A percentile compares a stretch with the other conserved stretches of the same genome.
phyloP scores from a whole-genome alignment of 1,140 invertebrate genomes.

The Bombus ignitus region DNA sequence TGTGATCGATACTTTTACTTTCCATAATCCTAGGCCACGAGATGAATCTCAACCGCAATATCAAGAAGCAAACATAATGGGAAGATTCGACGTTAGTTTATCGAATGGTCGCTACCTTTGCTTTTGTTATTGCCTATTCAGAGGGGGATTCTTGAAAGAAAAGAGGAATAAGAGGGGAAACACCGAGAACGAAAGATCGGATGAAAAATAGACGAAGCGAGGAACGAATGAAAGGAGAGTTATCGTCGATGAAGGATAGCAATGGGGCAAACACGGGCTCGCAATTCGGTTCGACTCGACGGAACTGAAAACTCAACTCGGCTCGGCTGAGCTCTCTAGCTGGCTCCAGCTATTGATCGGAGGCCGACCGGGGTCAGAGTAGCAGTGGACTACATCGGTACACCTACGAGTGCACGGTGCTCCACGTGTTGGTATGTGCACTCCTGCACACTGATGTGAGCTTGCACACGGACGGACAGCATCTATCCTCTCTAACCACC shows the following conservation, averaged over 20 bases:
- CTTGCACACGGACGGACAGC: slow-evolving; percentile 53
- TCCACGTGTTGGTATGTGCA: slow-evolving; percentile 62
- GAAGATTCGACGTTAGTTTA: not conserved
- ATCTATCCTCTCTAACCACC: slow-evolving; percentile 61
- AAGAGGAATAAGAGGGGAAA: not conserved
- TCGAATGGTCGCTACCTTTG: too few species aligned
- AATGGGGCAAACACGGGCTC: slow-evolving; percentile 20
- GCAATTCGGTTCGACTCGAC: slow-evolving; percentile 63
- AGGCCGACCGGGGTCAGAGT: slow-evolving; percentile 81
- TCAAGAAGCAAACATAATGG: too few species aligned
- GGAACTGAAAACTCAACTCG: slow-evolving; percentile 73
- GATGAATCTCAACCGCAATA: not conserved
- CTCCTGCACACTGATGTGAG: slow-evolving; percentile 55
- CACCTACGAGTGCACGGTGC: slow-evolving; percentile 66
- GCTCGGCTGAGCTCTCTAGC: slow-evolving; percentile 75
- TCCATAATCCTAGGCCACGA: not conserved
- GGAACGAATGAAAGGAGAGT: slow-evolving; percentile 15
- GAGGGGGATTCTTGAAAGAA: not conserved
- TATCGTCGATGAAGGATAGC: slow-evolving; percentile 23
- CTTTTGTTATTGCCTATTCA: not conserved
- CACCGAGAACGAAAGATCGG: not conserved
- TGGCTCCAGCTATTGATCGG: slow-evolving; percentile 82
- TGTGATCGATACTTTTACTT: not conserved
- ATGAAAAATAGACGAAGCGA: not conserved
- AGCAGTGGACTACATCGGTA: slow-evolving; percentile 80